A percentile compares a stretch with the other conserved stretches of the same genome.
These are phyloP conservation scores for Drosophila arizonae DNA, from an alignment of 1,140 invertebrate genomes.

Conservation along the genomic window DNA sequence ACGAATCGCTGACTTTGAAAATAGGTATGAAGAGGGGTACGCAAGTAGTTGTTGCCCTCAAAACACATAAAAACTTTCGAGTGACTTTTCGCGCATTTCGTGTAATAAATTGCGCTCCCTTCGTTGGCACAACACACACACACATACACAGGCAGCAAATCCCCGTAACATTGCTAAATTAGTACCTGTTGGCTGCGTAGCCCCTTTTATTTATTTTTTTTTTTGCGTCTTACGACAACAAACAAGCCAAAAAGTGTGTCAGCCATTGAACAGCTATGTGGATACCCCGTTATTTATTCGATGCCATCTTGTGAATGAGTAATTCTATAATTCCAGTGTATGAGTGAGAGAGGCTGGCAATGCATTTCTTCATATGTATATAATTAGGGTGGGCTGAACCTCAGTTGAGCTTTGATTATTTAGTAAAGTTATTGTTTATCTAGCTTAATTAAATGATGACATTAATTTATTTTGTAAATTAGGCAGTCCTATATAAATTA, in stretches of 20 bases:
- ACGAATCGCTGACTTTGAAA: constrained; percentile 31
- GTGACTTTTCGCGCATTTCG: constrained; percentile 66
- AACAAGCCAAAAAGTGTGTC: constrained; percentile 26
- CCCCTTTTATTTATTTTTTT: constrained; percentile 21
- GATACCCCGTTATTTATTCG: constrained; percentile 23
- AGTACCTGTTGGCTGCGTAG: constrained; percentile 68
- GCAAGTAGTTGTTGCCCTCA: constrained; percentile 30
- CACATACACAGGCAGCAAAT: constrained; percentile 38
- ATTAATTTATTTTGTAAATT: neutral
- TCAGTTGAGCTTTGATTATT: too few species aligned
- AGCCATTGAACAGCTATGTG: neutral
- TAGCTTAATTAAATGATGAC: neutral
- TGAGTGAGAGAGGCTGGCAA: too few species aligned
- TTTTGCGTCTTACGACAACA: constrained; percentile 33
- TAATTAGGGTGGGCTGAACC: too few species aligned
- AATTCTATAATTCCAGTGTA: neutral
- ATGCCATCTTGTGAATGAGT: constrained; percentile 1
- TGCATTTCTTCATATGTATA: too few species aligned
- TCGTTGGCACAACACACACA: constrained; percentile 50
- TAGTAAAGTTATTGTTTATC: neutral
- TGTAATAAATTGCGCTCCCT: constrained; percentile 71
- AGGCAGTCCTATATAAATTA: too few species aligned
- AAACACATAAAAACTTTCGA: constrained; percentile 44
- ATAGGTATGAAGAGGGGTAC: constrained; percentile 8
- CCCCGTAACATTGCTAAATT: constrained; percentile 63